Percentiles rank a stretch among this genome's conserved stretches.
Conservation (phyloP, 2,113 vertebrate genomes). For the Neogobius melanostomus region DNA sequence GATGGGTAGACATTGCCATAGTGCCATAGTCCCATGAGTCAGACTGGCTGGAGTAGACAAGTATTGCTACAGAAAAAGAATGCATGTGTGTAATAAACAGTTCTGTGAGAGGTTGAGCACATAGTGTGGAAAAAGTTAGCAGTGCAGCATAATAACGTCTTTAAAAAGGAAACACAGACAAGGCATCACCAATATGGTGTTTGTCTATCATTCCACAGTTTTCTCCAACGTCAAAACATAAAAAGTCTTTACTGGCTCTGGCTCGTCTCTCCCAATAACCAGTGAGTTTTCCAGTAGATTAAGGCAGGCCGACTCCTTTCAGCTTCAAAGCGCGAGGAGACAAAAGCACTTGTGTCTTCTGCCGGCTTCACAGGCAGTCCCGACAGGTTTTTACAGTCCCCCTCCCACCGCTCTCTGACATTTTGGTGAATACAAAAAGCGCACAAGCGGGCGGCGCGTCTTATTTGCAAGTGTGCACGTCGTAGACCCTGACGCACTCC, state of each 20-base stretch:
- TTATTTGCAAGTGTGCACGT: slow-evolving; percentile 98
- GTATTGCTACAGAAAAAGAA: slow-evolving; percentile 42
- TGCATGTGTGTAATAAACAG: slow-evolving; percentile 35
- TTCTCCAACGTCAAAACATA: slow-evolving; percentile 42
- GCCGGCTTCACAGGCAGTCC: slow-evolving; percentile 17
- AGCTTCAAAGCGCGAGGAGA: slow-evolving; percentile 32
- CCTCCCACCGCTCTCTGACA: slow-evolving; percentile 29
- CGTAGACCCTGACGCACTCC: slow-evolving; percentile 92
- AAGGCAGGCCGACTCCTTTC: slow-evolving; percentile 41
- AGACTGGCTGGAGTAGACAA: slow-evolving; percentile 2
- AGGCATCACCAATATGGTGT: slow-evolving; percentile 71
- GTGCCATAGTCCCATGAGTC: neutral
- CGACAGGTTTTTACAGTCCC: slow-evolving; percentile 32
- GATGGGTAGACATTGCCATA: no score
- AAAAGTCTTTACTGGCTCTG: slow-evolving; percentile 29
- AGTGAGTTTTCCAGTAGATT: slow-evolving; percentile 35
- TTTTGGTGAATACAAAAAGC: slow-evolving; percentile 35
- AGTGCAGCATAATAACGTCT: slow-evolving; percentile 44
- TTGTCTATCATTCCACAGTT: slow-evolving; percentile 47
- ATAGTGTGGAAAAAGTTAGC: slow-evolving; percentile 25
- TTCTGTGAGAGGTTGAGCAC: neutral
- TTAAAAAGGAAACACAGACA: slow-evolving; percentile 23
- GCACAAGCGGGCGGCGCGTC: slow-evolving; percentile 15
- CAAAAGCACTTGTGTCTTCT: slow-evolving; percentile 18
- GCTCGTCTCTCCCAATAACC: slow-evolving; percentile 16